phyloP scores from a whole-genome alignment of 2,113 vertebrate genomes.

The Pipa parva region DNA sequence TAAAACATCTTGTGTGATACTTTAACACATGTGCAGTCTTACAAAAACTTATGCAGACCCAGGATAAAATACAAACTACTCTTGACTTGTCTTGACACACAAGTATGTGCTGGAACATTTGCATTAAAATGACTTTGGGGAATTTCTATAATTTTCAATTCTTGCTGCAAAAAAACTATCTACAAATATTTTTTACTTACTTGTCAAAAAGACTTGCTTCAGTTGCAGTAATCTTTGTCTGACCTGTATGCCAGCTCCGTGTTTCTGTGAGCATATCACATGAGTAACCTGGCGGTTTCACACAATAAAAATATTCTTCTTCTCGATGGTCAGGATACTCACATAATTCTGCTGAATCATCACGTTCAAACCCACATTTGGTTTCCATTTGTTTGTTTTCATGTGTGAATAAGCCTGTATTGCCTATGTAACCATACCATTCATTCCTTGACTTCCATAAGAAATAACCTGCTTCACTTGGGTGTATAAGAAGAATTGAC shows the following conservation, averaged over 20 bases:
- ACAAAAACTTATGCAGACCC: too few species aligned
- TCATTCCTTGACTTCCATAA: not conserved
- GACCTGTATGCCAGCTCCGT: not conserved
- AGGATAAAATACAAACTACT: too few species aligned
- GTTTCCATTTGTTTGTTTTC: not conserved
- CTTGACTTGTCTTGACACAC: too few species aligned
- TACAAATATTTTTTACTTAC: conserved; percentile 26
- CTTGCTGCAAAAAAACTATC: too few species aligned
- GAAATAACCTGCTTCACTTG: not conserved
- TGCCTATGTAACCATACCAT: conserved; percentile 11
- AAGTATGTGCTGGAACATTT: too few species aligned
- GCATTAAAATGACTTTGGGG: too few species aligned
- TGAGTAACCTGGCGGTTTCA: not conserved
- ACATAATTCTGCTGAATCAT: conserved; percentile 33
- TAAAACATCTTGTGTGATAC: too few species aligned
- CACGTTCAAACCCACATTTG: not conserved
- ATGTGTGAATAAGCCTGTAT: not conserved
- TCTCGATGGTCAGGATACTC: conserved; percentile 37
- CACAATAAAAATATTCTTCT: conserved; percentile 46
- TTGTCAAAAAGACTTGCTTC: conserved; percentile 38
- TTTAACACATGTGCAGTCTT: too few species aligned
- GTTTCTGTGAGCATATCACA: conserved; percentile 30
- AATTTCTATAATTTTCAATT: too few species aligned
- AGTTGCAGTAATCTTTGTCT: conserved; percentile 35
- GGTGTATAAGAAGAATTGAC: not conserved